A percentile compares a stretch with the other conserved stretches of the same genome.
Conservation (phyloP, 2,888 invertebrate species). For the Leucoma salicis region DNA sequence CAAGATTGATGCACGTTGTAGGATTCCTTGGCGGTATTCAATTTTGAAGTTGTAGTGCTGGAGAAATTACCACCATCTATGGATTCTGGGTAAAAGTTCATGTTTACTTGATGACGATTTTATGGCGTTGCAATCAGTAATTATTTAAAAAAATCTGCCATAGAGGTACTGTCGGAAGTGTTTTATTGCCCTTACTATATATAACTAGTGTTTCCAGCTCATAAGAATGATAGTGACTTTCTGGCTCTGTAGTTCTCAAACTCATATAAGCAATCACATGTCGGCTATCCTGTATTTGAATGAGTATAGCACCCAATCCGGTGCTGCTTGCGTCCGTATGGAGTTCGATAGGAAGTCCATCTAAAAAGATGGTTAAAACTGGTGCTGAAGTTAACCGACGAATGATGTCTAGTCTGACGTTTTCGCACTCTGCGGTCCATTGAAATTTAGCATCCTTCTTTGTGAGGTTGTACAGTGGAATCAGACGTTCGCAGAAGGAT, state of each 20-base stretch:
- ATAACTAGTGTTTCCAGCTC: no score
- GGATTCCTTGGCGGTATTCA: not conserved
- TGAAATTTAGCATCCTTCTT: not conserved
- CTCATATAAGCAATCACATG: no score
- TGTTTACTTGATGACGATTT: not conserved
- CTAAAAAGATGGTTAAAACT: not conserved
- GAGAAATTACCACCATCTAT: not conserved
- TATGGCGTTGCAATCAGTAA: slow-evolving; percentile 1
- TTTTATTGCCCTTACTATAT: not conserved
- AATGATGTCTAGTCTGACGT: not conserved
- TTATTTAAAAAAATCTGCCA: not conserved
- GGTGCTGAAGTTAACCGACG: not conserved
- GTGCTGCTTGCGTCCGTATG: not conserved
- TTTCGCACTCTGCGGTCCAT: not conserved
- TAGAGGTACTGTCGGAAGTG: not conserved
- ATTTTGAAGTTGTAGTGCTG: not conserved
- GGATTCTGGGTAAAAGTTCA: slow-evolving; percentile 1
- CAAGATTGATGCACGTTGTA: not conserved
- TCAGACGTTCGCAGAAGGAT: not conserved
- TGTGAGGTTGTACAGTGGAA: not conserved
- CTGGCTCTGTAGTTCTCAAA: not conserved
- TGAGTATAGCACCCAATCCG: not conserved
- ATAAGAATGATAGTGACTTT: slow-evolving; percentile 4
- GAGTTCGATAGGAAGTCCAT: not conserved
- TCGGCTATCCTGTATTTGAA: not conserved